Base-by-base conservation (phyloP, 2,113 vertebrate species). In the Lasiurus borealis region DNA sequence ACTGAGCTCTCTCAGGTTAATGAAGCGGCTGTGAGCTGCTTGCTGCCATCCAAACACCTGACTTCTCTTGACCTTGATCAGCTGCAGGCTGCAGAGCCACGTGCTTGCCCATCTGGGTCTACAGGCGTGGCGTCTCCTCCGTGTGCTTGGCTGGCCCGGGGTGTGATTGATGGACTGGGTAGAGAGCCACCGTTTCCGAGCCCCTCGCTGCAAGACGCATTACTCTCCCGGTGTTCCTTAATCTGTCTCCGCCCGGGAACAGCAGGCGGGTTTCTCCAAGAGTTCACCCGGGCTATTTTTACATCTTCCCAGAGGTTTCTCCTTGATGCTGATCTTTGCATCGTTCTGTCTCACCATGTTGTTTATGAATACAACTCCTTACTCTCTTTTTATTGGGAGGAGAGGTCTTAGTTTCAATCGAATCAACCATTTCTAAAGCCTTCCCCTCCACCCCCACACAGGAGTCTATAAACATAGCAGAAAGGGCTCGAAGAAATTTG, bases 141-240 rank as follows among this genome's bases (percentile, higher is more conserved):
- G n/a, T 31, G 72, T 31, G 6, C 57, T 64, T 5, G 10, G 16
- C 36, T 91, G 77, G 66, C 57, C 57, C 18, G 25, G 72, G 46
- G n/a, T 84, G 77, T 94, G 87, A 96, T 96, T 93, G 95, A 96
- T 80, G 59, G 78, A 85, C 84, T 96, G 46, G 16, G 86, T 95
- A 75, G 86, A 71, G 84, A 86, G 92, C 76, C 96, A 19, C 84
- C 84, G n/a, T 95, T 95, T 95, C 87, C 25, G 57, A 93, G 76
- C 36, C 80, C 69, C 81, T 69, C 29, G 77, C 21, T 50, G 12
- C 16, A 73, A 91, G 72, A 90, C 85, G 66, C 7, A 85, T 95
- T 68, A 72, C 46, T 96, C 50, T 83, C 31, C 46, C 73, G n/a
- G 46, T 78, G 66, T 90, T 92, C 57, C 31, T 84, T 84, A 91